Evolutionary conservation across 2,888 invertebrate species (phyloP), one percentile per base, ranked within the genome.

Genomic region (Spisula subtruncata): DNA sequence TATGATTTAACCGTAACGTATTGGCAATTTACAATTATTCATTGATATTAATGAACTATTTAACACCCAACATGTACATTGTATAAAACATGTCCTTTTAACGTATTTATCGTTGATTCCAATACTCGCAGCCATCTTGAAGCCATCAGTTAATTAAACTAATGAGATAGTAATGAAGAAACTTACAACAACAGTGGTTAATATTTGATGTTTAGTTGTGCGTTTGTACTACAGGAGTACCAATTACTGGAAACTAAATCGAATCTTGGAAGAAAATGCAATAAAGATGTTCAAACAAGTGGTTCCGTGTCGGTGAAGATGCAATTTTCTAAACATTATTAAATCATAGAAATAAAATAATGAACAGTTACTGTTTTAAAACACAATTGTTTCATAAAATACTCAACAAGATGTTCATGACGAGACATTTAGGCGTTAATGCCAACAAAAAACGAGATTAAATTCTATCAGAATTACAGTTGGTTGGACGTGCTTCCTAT

Each of bases 301-400:
- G n/a, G n/a, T n/a, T n/a, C n/a, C 16, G 12, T 35, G 75, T 0
- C 18, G 16, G 1, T 75, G 32, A 29, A 0, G 5, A 18, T 75
- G 35, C 75, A 32, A 32, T 75, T 32, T 32, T 60, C 75, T 32
- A 10, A 18, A 75, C 14, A 35, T 75, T 12, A 32, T 16, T 12
- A 35, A 16, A 75, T 18, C 35, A 32, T 75, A 32, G 12, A 35
- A 71, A 32, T 32, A 25, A 35, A 5, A 35, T 25, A 75, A 35
- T 18, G 25, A 75, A 75, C 32, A n/a, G 0, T 71, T 71, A 29
- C 71, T 71, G 71, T 25, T 71, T 29, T 25, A 25, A 71, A 14
- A 71, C 71, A 71, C n/a, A 71, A 71, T 71, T 12, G 25, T 71
- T 29, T 71, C 75, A 32, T 32, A 75, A 35, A 18, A 75, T 75